Percentiles rank a stretch among this genome's conserved stretches.
phyloP scores from a whole-genome alignment of 2,888 invertebrate species.

The Glyphotaelius pellucidus region DNA sequence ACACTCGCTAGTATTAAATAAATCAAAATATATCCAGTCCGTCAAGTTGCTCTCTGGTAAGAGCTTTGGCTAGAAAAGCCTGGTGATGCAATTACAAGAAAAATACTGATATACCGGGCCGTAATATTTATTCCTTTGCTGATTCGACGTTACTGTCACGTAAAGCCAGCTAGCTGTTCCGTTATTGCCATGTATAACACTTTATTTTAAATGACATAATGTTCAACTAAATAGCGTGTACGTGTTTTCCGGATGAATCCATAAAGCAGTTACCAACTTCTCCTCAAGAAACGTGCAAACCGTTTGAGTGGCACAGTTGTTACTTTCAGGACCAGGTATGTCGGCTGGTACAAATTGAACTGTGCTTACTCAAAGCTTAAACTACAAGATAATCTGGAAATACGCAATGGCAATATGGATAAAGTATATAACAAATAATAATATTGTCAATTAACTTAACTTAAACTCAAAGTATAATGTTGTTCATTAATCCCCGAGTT shows the following conservation, averaged over 20 bases:
- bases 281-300: not conserved
- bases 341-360: not conserved
- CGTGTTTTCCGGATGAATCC: constrained; percentile 22
- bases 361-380: not conserved
- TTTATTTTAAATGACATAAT: not conserved
- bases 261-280: constrained; percentile 1
- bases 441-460: too few species aligned
- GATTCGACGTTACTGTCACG: not conserved
- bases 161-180: not conserved
- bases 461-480: too few species aligned
- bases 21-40: too few species aligned
- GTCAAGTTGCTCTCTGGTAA: too few species aligned
- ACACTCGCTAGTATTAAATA: too few species aligned
- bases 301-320: constrained; percentile 11
- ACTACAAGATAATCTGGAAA: too few species aligned
- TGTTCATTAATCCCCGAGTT: too few species aligned
- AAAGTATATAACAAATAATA: too few species aligned
- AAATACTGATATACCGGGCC: too few species aligned
- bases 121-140: not conserved
- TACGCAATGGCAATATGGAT: too few species aligned
- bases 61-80: too few species aligned
- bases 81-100: too few species aligned
- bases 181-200: not conserved
- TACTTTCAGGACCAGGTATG: not conserved
- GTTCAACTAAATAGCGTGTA: constrained; percentile 4